Evolutionary conservation across 2,797 vertebrate species (phyloP).

Genomic region (Psittacula derbiana): DNA sequence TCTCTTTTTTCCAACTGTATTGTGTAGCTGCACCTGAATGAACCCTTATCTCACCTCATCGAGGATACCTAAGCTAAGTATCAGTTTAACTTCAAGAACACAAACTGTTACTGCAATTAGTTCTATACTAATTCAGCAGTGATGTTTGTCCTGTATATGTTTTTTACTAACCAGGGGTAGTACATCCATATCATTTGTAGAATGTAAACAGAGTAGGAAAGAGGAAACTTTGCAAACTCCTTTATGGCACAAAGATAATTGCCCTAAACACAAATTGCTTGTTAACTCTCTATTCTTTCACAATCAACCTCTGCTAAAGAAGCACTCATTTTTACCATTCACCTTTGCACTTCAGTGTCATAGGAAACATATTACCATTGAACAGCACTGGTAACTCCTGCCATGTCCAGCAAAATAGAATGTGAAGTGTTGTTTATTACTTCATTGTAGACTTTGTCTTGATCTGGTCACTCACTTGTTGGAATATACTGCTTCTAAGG

Average conservation of each 20-base stretch:
- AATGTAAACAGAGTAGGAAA: background rate
- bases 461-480: conserved; percentile 45
- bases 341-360: background rate
- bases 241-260: background rate
- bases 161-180: background rate
- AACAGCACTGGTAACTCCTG: background rate
- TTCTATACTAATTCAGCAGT: background rate
- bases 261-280: background rate
- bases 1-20: conserved; percentile 33
- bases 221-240: background rate
- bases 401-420: conserved; percentile 17
- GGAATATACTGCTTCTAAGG: conserved; percentile 22
- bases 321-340: background rate
- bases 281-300: background rate
- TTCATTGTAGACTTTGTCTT: background rate
- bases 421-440: background rate
- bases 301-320: background rate
- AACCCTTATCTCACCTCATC: conserved; percentile 51
- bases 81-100: conserved; percentile 49
- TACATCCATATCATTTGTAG: background rate
- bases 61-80: conserved; percentile 31
- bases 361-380: background rate
- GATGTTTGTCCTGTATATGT: background rate
- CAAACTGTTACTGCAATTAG: conserved; percentile 43
- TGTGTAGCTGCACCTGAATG: conserved; percentile 18